These are phyloP conservation scores for Aythya fuligula DNA, from an alignment of 2,797 vertebrate species.

Conservation along the genomic window DNA sequence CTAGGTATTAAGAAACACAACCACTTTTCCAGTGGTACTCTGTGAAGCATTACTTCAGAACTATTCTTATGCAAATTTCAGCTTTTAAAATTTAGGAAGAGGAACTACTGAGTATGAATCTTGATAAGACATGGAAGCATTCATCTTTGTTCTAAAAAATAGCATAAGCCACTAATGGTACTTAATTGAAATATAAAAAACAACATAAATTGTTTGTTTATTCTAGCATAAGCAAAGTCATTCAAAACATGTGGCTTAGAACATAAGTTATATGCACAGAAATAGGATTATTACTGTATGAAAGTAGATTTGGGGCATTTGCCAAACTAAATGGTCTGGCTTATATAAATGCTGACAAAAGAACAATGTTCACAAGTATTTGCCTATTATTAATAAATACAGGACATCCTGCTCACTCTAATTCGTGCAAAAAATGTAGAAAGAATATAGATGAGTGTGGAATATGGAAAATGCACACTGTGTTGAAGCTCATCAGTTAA, in stretches of 20 bases:
- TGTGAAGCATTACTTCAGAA: not conserved
- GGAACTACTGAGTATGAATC: not conserved
- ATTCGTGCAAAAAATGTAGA: not conserved
- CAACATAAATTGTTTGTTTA: not conserved
- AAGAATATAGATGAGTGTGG: not conserved
- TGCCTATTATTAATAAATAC: not conserved
- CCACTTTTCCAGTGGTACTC: not conserved
- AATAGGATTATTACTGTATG: not conserved
- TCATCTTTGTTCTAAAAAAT: not conserved
- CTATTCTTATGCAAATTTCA: not conserved
- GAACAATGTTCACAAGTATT: not conserved
- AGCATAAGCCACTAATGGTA: not conserved
- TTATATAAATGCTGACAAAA: not conserved
- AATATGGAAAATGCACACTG: not conserved
- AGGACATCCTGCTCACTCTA: not conserved
- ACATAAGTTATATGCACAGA: not conserved
- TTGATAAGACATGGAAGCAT: not conserved
- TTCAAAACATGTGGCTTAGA: not conserved
- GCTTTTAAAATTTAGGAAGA: not conserved
- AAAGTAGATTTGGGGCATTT: not conserved
- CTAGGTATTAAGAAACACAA: not conserved
- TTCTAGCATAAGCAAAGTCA: not conserved
- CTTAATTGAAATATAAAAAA: not conserved
- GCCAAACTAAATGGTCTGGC: not conserved
- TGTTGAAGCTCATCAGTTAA: not conserved